A percentile compares a stretch with the other conserved stretches of the same genome.
These are phyloP conservation scores for Pogoniulus pusillus DNA, from an alignment of 2,797 vertebrate genomes.

Conservation along the genomic window DNA sequence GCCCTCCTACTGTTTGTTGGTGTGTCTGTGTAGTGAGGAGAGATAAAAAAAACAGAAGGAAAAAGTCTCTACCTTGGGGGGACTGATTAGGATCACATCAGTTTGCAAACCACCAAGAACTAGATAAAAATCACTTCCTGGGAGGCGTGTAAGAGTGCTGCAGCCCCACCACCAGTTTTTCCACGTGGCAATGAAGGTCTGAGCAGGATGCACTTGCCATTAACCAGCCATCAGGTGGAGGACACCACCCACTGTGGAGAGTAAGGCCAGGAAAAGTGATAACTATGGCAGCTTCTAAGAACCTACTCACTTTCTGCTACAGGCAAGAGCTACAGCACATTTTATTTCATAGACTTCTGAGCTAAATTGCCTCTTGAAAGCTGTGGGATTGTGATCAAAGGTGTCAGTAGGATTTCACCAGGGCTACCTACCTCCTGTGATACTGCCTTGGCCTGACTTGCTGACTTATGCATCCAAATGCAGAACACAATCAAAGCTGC, in stretches of 20 bases:
- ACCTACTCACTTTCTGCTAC: not conserved
- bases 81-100: not conserved
- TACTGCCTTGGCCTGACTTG: not conserved
- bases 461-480: not conserved
- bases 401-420: not conserved
- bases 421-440: not conserved
- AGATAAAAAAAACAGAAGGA: fast-evolving
- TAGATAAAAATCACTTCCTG: not conserved
- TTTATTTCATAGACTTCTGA: not conserved
- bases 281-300: not conserved
- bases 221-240: not conserved
- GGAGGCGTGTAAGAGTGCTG: not conserved
- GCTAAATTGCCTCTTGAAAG: not conserved
- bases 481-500: not conserved
- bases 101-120: not conserved
- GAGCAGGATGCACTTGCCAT: not conserved
- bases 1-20: conserved; percentile 38
- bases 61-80: not conserved
- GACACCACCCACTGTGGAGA: not conserved
- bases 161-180: not conserved
- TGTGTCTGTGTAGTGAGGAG: conserved; percentile 16
- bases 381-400: not conserved
- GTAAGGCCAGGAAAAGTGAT: not conserved
- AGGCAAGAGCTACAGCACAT: not conserved
- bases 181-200: not conserved